Conservation (phyloP, 2,113 vertebrate genomes). For the Etia nguti region DNA sequence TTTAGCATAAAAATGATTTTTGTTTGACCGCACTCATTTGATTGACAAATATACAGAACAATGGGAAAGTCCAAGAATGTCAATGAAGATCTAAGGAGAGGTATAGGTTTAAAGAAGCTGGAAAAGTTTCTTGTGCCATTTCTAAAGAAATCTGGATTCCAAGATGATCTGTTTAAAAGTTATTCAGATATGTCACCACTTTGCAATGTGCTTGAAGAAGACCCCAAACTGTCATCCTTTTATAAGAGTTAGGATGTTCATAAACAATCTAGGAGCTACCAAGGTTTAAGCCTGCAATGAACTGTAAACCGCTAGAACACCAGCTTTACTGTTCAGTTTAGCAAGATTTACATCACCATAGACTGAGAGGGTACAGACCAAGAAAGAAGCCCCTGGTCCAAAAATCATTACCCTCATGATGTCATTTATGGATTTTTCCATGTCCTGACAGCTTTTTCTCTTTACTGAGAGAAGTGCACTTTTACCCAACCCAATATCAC, state of each 20-base stretch:
- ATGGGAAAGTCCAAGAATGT: background rate
- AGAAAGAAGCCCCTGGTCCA: background rate
- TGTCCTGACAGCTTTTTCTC: background rate
- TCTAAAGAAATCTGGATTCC: background rate
- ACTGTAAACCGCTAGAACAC: background rate
- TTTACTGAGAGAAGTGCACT: conserved; percentile 16
- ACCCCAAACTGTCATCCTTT: background rate
- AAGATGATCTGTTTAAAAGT: background rate
- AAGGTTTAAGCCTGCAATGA: background rate
- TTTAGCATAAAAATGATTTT: background rate
- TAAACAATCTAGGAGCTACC: background rate
- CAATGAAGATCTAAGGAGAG: background rate
- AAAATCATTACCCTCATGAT: background rate
- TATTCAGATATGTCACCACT: background rate
- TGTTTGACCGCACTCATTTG: background rate
- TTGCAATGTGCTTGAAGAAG: background rate
- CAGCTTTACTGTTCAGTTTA: background rate
- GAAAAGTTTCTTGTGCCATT: background rate
- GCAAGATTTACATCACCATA: background rate
- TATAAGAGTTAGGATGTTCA: background rate
- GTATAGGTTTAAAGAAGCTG: background rate
- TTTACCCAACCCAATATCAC: background rate
- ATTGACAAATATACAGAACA: background rate
- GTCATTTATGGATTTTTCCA: background rate
- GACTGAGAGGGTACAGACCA: background rate